Percentiles rank a stretch among this genome's conserved stretches.
These are phyloP conservation scores for Choloepus hoffmanni DNA, from an alignment of 2,113 vertebrate species.

Conservation along the genomic window DNA sequence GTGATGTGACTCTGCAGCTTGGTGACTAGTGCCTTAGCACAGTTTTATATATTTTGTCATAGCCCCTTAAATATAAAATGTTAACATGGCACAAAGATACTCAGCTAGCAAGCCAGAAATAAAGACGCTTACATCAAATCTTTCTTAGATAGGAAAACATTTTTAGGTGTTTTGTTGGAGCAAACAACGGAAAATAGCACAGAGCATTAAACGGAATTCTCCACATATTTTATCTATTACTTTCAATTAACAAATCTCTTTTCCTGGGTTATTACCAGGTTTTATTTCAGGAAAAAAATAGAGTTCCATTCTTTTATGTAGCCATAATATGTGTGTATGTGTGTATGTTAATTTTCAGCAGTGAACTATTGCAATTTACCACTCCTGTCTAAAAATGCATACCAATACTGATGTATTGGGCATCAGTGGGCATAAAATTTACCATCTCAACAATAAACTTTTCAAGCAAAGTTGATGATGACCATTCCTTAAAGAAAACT, in stretches of 20 bases:
- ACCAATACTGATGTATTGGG: background rate
- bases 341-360: background rate
- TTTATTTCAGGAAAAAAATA: background rate
- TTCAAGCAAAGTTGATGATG: background rate
- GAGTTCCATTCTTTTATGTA: background rate
- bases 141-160: slow-evolving; percentile 44
- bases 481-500: background rate
- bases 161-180: slow-evolving; percentile 5
- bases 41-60: background rate
- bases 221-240: slow-evolving; percentile 20
- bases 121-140: slow-evolving; percentile 58
- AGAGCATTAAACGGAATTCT: slow-evolving; percentile 43
- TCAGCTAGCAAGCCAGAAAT: background rate
- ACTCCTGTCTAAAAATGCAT: background rate
- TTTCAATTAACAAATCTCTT: slow-evolving; percentile 38
- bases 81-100: slow-evolving; percentile 50
- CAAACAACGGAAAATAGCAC: slow-evolving; percentile 53
- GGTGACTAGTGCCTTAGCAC: background rate
- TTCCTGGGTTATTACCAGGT: background rate
- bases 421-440: background rate
- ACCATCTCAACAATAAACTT: background rate
- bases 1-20: background rate
- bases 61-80: slow-evolving; percentile 36
- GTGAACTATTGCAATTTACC: background rate
- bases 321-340: background rate